phyloP scores from a whole-genome alignment of 2,113 vertebrate species.

The Eulacestoma nigropectus region DNA sequence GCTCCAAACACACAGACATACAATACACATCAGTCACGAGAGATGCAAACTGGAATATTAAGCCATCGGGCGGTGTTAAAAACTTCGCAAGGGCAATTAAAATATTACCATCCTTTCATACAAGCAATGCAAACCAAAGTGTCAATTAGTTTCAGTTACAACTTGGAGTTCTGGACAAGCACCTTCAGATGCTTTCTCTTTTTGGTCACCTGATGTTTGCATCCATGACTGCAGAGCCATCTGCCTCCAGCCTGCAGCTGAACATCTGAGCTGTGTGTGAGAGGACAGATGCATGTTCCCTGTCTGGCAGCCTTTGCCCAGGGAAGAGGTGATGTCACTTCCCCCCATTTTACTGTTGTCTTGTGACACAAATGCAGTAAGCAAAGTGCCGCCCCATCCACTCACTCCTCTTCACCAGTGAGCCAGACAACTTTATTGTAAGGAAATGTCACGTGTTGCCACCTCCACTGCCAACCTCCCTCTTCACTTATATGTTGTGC shows the following conservation, averaged over 20 bases:
- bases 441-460: neutral
- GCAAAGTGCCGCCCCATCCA: neutral
- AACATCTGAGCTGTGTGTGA: neutral
- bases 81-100: neutral
- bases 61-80: neutral
- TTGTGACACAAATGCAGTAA: neutral
- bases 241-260: neutral
- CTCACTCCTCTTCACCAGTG: neutral
- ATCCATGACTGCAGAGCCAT: rapidly evolving
- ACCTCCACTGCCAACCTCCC: neutral
- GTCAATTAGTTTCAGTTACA: neutral
- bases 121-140: neutral
- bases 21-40: neutral
- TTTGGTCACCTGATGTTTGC: neutral
- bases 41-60: neutral
- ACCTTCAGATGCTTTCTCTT: neutral
- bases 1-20: neutral
- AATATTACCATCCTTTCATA: neutral
- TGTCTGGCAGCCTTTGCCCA: neutral
- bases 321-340: neutral
- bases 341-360: neutral
- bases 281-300: rapidly evolving
- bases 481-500: neutral
- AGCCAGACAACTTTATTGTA: neutral
- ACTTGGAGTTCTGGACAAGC: neutral